phyloP scores from a whole-genome alignment of 2,888 invertebrate genomes.

The Lottia scabra region DNA sequence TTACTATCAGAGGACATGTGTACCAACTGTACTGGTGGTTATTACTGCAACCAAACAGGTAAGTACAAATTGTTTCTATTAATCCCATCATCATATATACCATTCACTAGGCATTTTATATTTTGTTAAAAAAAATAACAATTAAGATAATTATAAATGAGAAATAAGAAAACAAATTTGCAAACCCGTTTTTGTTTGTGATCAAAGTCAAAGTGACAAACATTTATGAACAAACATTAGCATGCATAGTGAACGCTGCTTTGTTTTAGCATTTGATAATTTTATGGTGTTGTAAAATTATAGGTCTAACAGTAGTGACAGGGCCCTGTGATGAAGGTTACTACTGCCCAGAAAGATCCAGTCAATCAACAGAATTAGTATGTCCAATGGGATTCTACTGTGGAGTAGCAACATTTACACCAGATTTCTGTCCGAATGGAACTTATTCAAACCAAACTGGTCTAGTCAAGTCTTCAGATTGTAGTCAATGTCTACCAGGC shows the following conservation, averaged over 20 bases:
- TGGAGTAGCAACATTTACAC: conserved; percentile 50
- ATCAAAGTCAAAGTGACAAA: too few relatives aligned
- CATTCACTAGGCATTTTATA: too few relatives aligned
- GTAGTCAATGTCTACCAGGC: conserved; percentile 56
- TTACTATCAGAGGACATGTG: conserved; percentile 50
- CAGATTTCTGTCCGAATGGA: conserved; percentile 60
- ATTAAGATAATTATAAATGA: too few relatives aligned
- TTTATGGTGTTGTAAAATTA: conserved; percentile 12
- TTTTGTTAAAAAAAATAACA: too few relatives aligned
- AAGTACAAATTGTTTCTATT: neutral
- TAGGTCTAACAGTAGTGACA: conserved; percentile 56
- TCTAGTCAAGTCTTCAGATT: conserved; percentile 44
- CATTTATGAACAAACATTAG: too few relatives aligned
- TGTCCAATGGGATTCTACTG: conserved; percentile 65
- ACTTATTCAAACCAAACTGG: conserved; percentile 62
- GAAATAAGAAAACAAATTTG: too few relatives aligned
- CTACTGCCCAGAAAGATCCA: conserved; percentile 61
- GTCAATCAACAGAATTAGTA: conserved; percentile 44
- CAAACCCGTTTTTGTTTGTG: too few relatives aligned
- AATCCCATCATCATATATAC: too few relatives aligned
- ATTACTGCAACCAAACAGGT: conserved; percentile 64
- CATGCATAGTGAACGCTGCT: too few relatives aligned
- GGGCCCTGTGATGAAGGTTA: conserved; percentile 58
- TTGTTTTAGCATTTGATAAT: too few relatives aligned
- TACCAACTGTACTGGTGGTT: conserved; percentile 65